A percentile compares a stretch with the other conserved stretches of the same genome.
Evolutionary conservation across 1,140 invertebrate genomes (phyloP).

Genomic region (Pseudomyrmex gracilis): DNA sequence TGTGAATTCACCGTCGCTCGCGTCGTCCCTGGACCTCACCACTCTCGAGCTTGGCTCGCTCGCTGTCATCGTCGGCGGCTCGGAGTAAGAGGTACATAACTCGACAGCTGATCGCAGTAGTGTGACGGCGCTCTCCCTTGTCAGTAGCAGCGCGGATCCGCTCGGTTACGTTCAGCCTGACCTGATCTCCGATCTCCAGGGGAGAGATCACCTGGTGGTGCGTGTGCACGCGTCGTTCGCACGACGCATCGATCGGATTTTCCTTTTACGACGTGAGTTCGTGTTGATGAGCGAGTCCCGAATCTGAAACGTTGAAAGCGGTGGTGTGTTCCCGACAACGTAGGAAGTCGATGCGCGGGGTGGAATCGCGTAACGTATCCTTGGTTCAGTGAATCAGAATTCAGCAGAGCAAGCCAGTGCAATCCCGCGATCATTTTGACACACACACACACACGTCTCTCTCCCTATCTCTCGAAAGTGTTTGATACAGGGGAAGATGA

Average conservation of each 20-base stretch:
- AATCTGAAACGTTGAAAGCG: neutral
- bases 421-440: neutral
- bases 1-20: neutral
- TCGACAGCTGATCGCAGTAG: conserved; percentile 74
- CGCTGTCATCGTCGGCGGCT: conserved; percentile 56
- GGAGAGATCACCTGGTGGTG: conserved; percentile 1
- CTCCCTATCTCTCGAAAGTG: neutral
- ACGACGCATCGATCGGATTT: neutral
- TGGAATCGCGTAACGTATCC: conserved; percentile 5
- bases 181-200: neutral
- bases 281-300: neutral
- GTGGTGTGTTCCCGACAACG: conserved; percentile 36
- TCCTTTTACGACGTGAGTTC: too few species aligned
- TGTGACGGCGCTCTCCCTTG: conserved; percentile 52
- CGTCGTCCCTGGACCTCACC: conserved; percentile 56
- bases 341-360: conserved; percentile 15
- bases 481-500: conserved; percentile 53
- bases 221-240: neutral
- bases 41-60: conserved; percentile 66
- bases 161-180: conserved; percentile 10
- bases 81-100: conserved; percentile 60
- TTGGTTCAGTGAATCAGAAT: conserved; percentile 1
- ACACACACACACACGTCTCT: neutral
- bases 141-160: conserved; percentile 53
- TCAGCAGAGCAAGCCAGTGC: neutral